Evolutionary conservation across 2,113 vertebrate genomes (phyloP).

Genomic region (Corythaixoides concolor): DNA sequence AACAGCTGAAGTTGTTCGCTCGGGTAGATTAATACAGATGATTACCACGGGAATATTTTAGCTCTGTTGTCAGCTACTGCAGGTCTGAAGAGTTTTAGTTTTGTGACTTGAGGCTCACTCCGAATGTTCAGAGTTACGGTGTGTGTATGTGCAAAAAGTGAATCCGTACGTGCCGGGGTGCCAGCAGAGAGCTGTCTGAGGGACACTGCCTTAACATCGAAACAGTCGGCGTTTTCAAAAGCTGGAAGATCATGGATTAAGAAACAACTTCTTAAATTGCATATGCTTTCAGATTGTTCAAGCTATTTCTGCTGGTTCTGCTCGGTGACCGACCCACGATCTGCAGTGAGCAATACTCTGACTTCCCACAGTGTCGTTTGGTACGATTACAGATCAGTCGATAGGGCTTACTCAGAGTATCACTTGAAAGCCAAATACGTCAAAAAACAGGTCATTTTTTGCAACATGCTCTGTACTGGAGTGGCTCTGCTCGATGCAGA

Average conservation of each 20-base stretch:
- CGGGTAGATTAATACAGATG: not conserved
- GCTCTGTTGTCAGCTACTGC: not conserved
- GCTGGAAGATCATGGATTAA: not conserved
- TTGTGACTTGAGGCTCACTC: not conserved
- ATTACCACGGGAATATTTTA: not conserved
- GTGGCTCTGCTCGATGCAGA: not conserved
- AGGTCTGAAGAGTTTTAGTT: not conserved
- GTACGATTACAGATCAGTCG: not conserved
- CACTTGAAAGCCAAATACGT: not conserved
- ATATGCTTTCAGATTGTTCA: not conserved
- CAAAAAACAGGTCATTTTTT: not conserved
- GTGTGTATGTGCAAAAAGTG: not conserved
- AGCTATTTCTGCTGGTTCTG: not conserved
- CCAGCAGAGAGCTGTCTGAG: not conserved
- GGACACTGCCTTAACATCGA: fast-evolving
- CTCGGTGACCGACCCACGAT: not conserved
- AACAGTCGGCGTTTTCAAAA: fast-evolving
- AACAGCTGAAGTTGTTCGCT: not conserved
- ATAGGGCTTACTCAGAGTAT: slow-evolving; percentile 4
- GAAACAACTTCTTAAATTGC: not conserved
- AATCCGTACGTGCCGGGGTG: fast-evolving
- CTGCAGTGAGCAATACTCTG: not conserved
- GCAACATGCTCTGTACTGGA: not conserved
- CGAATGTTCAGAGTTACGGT: fast-evolving
- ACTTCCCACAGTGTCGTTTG: not conserved